Evolutionary conservation across 2,888 invertebrate species (phyloP), one percentile per base, ranked within the genome.

Genomic region (Rhamnusium bicolor): DNA sequence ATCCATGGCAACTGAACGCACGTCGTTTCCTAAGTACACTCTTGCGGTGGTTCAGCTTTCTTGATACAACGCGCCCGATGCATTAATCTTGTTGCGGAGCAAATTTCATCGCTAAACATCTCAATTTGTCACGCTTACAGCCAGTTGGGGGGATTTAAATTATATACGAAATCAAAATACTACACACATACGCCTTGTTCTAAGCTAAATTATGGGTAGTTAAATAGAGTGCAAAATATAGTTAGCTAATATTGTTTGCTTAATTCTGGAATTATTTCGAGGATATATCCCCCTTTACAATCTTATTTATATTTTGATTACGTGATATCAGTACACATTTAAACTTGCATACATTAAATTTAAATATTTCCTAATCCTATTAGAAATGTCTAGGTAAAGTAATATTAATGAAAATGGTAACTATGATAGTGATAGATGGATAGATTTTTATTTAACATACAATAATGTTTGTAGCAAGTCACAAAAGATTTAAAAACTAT

Each of bases 71-170:
- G 65, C 65, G 51, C 65, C 65, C 69, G 66, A 69, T 70, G 69
- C 69, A 69, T 70, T 69, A 70, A 73, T 69, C 66, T 73, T 70
- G 66, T 66, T 70, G 73, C 69, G 60, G 75, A 67, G 75, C 69
- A 58, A 73, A 73, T 71, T 58, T 66, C 60, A 67, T 66, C 73
- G 69, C 76, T 72, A 73, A 76, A 74, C 70, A 71, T 74, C 74
- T 74, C 73, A 77, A 77, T 75, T 76, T 74, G 76, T 76, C 76
- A 72, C 67, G 69, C 67, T 72, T 67, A 67, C 65, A 71, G 65
- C 71, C 60, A 58, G 71, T 65, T 53, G 53, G 58, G 62, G 58
- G 71, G 62, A 71, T 71, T 71, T 71, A 58, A 71, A 71, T 71
- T 71, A 71, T 71, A 71, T 46, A 71, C 21, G 40, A 32, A 65